phyloP scores from a whole-genome alignment of 2,113 vertebrate genomes.

The Peromyscus leucopus region DNA sequence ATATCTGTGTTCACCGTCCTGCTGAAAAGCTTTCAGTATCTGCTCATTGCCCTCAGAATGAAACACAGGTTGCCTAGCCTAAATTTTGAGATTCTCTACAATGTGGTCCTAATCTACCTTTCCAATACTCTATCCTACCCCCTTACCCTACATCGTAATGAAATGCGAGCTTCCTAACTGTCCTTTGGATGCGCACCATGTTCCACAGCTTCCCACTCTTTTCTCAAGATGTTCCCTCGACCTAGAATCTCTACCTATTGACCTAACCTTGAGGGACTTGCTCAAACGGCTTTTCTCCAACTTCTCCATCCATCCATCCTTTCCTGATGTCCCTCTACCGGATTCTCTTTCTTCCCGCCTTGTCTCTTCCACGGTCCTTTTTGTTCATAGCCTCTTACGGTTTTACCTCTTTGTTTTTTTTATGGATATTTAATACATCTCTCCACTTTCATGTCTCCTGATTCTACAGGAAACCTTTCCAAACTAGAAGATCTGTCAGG shows the following conservation, averaged over 20 bases:
- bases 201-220: not conserved
- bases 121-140: not conserved
- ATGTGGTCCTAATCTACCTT: not conserved
- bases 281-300: not conserved
- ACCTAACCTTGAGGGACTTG: not conserved
- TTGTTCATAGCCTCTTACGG: not conserved
- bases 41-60: not conserved
- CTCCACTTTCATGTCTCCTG: not conserved
- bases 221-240: not conserved
- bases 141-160: not conserved
- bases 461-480: not conserved
- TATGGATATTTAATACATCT: not conserved
- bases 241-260: not conserved
- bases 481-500: not conserved
- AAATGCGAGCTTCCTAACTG: not conserved
- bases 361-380: not conserved
- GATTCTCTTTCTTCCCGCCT: not conserved
- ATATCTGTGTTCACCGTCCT: not conserved
- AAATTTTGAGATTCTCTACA: not conserved
- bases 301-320: not conserved
- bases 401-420: not conserved
- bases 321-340: not conserved
- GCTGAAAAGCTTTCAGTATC: not conserved
- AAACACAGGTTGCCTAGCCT: not conserved
- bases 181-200: not conserved